Evolutionary conservation across 2,113 vertebrate genomes (phyloP).

Genomic region (Phocoena sinus): DNA sequence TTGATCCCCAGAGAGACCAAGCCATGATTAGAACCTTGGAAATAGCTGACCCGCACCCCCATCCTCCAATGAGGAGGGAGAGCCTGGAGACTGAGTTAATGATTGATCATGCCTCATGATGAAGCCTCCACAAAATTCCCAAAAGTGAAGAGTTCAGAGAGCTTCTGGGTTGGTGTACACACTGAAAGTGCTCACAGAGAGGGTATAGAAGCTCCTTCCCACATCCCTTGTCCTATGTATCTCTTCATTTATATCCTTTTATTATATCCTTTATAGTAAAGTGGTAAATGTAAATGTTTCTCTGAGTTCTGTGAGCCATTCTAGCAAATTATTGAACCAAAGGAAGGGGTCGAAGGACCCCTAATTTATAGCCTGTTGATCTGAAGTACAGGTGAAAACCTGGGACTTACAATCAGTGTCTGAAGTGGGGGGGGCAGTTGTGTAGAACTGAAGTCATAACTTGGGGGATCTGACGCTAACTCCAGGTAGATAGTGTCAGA

Average conservation of each 20-base stretch:
- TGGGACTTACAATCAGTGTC: background rate
- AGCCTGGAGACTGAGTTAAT: background rate
- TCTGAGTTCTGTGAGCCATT: background rate
- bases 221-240: background rate
- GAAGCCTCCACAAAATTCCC: background rate
- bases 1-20: background rate
- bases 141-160: background rate
- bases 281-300: background rate
- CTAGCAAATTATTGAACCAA: background rate
- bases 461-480: background rate
- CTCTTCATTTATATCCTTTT: background rate
- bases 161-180: background rate
- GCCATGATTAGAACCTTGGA: background rate
- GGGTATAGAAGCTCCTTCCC: background rate
- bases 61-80: background rate
- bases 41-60: accelerated
- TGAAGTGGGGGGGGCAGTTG: background rate
- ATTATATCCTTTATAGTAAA: background rate
- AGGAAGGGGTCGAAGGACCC: background rate
- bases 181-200: background rate
- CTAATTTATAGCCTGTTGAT: background rate
- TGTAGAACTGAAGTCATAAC: background rate
- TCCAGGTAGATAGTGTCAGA: background rate
- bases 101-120: background rate
- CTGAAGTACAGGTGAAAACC: background rate